Base-by-base conservation (phyloP, 92 coral and sea anemone genomes). In the Siderastrea siderea region DNA sequence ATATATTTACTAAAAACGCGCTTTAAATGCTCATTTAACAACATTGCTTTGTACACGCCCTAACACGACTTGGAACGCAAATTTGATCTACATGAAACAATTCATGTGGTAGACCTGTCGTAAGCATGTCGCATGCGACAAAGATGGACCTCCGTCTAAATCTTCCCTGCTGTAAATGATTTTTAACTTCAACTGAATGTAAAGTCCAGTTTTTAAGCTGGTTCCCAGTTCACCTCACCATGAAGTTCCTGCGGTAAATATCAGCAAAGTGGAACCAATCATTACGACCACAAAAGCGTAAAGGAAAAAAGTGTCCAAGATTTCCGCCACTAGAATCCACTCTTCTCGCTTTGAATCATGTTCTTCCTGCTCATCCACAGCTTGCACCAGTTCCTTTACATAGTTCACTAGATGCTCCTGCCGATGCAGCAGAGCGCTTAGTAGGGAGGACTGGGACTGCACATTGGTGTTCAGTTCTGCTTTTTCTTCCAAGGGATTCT, bases 261-360 rank as follows among this genome's bases (percentile, higher is more conserved):
- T 91, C 50, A 95, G 77, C 1, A 95, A 75, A 1, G 96, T 89
- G 0, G 98, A 96, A 50, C 90, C 71, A 43, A 90, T 51, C 52
- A 95, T 78, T 12, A 93, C 74, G 17, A 93, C 4, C 13, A 94
- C 74, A 81, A 95, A 96, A 68, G 92, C 6, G 79, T 92, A 94
- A 75, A 96, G 86, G 84, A 96, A 92, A 72, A 96, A 92, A 5
- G 91, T 91, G 78, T 96, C 99, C n/a, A 95, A 67, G 54, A 96
- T 94, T 47, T 93, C 94, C 13, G 99, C 99, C 7, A 95, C 98
- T 65, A 95, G 88, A 72, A 90, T 89, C 99, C 99, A 96, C 67
- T 96, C 99, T 74, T 96, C 99, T 65, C 91, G 82, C 71, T 93
- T 94, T 48, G 89, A 86, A 51, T 92, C 92, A 75, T 85, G 83